phyloP scores from a whole-genome alignment of 2,888 invertebrate species.

The Limnephilus auricula region DNA sequence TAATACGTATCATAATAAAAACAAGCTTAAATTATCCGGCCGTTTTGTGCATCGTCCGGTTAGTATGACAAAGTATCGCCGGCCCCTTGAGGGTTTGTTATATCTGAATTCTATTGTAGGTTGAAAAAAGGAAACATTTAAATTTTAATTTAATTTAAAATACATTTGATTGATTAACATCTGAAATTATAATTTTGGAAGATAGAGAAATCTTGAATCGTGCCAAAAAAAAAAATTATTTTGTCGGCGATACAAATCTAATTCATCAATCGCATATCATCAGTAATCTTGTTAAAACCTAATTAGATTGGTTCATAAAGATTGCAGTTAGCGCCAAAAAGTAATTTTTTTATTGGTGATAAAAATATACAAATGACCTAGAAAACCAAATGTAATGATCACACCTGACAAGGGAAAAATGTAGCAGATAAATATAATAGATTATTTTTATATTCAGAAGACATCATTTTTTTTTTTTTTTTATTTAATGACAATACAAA shows the following conservation, averaged over 20 bases:
- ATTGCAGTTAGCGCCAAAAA: neutral
- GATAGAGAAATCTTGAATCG: neutral
- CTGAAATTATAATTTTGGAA: neutral
- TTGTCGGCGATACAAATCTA: neutral
- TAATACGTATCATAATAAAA: too few species aligned
- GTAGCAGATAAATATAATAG: neutral
- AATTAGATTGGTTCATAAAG: neutral
- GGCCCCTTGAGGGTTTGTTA: too few species aligned
- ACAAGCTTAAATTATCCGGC: too few species aligned
- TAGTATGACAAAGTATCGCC: too few species aligned
- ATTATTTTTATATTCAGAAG: too few species aligned
- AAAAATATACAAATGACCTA: neutral
- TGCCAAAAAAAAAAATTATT: neutral
- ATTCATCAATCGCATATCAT: neutral
- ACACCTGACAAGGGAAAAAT: neutral
- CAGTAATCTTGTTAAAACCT: neutral
- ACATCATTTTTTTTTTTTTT: too few species aligned
- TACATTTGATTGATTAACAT: neutral
- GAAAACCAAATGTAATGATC: neutral
- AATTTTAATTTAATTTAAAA: neutral
- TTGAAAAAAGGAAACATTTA: neutral
- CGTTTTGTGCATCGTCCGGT: too few species aligned
- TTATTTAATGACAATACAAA: too few species aligned
- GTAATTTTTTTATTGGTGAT: neutral
- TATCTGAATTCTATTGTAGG: too few species aligned